Base-by-base conservation (phyloP, 2,888 invertebrate species). In the Eupithecia subfuscata region DNA sequence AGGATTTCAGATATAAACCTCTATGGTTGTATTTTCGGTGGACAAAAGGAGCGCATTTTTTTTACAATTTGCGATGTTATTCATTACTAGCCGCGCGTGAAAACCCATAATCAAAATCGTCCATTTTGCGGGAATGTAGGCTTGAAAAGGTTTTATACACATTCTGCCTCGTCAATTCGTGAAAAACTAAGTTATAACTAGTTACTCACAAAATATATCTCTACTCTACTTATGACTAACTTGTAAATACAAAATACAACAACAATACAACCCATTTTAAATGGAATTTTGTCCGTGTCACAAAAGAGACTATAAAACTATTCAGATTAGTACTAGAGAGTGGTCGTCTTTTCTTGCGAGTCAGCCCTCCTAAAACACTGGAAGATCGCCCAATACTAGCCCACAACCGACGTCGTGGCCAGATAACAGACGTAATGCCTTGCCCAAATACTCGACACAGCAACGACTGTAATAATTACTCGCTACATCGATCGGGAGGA, bases 401-500 rank as follows among this genome's bases (percentile, higher is more conserved):
- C 60, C 25, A 12, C 1, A 25, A 22, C 5, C 22, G 25, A n/a
- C n/a, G 56, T 60, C 25, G 25, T 5, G 25, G 60, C 25, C 22
- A 25, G 60, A 60, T 60, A 60, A 60, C 60, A 60, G 25, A 60
- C 60, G 6, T 60, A 25, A 25, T 25, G 25, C 60, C 56, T 22
- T 56, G 5, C 56, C 56, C 56, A 56, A 56, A 56, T 56, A 22
- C 4, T 22, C 56, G 56, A 64, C 34, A 18, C 64, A 64, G 64
- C 60, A 60, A 60, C 60, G 34, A 64, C 64, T 18, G 4, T 7
- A 64, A 34, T 64, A 18, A 64, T 64, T 34, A 64, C 56, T 34
- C 25, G 48, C 56, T 60, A 25, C 34, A 64, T 64, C 64, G 64
- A 64, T 64, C 64, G 64, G 34, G 64, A 34, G 34, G 64, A 64